Conservation (phyloP, 2,888 invertebrate genomes). For the Geotrupes spiniger region DNA sequence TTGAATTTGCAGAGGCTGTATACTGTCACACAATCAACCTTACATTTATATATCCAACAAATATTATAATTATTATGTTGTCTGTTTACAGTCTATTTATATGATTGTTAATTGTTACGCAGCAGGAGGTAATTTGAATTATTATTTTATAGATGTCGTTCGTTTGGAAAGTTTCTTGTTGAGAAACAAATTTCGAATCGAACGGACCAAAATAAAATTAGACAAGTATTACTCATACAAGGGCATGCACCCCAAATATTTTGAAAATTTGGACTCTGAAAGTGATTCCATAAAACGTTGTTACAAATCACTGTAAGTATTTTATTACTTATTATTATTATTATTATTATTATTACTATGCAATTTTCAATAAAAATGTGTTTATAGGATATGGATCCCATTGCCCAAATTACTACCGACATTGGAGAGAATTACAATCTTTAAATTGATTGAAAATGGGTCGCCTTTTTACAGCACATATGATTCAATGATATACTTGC, state of each 20-base stretch:
- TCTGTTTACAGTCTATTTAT: too few relatives aligned
- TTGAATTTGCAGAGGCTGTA: too few relatives aligned
- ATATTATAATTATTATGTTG: too few relatives aligned
- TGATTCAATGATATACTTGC: not conserved
- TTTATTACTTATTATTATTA: too few relatives aligned
- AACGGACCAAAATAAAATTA: slow-evolving; percentile 14
- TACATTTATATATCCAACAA: too few relatives aligned
- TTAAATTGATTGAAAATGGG: not conserved
- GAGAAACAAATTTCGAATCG: slow-evolving; percentile 20
- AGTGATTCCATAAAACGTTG: not conserved
- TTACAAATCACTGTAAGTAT: too few relatives aligned
- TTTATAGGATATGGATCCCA: not conserved
- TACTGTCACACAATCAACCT: too few relatives aligned
- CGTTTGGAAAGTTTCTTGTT: slow-evolving; percentile 15
- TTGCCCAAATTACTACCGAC: not conserved
- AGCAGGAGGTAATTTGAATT: too few relatives aligned
- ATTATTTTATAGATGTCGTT: slow-evolving; percentile 4
- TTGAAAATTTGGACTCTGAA: not conserved
- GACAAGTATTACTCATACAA: slow-evolving; percentile 15
- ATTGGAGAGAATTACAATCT: not conserved
- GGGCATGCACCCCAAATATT: not conserved
- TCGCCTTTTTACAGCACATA: not conserved
- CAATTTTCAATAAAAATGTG: too few relatives aligned
- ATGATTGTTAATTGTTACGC: too few relatives aligned
- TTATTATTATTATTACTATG: too few relatives aligned